These are phyloP conservation scores for Agrotis ipsilon DNA, from an alignment of 2,888 invertebrate genomes.

Conservation along the genomic window DNA sequence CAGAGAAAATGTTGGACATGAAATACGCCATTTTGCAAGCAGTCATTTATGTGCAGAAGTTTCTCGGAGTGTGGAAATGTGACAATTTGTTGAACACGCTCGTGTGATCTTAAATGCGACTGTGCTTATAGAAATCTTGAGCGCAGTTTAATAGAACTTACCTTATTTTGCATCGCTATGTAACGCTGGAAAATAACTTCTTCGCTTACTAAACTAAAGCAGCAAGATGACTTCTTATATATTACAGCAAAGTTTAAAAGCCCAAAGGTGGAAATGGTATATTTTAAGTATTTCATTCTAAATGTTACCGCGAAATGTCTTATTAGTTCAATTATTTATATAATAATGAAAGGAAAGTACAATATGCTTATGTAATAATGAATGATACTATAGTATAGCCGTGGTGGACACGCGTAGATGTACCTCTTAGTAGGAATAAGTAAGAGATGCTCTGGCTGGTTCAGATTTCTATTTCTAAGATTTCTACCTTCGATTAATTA, in stretches of 20 bases:
- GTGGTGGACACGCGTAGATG: slow-evolving; percentile 52
- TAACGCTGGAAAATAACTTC: slow-evolving; percentile 8
- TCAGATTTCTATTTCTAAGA: slow-evolving; percentile 70
- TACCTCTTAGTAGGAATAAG: slow-evolving; percentile 22
- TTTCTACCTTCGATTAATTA: slow-evolving; percentile 60
- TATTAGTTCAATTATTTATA: slow-evolving; percentile 66
- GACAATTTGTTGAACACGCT: slow-evolving; percentile 35
- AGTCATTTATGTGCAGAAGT: slow-evolving; percentile 11
- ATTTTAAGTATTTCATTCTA: slow-evolving; percentile 50
- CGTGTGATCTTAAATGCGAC: slow-evolving; percentile 14
- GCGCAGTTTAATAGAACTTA: slow-evolving; percentile 15
- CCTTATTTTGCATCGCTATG: slow-evolving; percentile 13
- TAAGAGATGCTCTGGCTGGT: slow-evolving; percentile 74
- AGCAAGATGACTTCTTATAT: slow-evolving; percentile 14
- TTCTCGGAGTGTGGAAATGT: slow-evolving; percentile 11
- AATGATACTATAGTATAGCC: slow-evolving; percentile 45
- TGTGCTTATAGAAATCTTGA: slow-evolving; percentile 17
- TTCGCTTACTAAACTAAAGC: slow-evolving; percentile 1
- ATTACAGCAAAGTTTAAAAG: slow-evolving; percentile 17
- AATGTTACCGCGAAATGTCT: slow-evolving; percentile 64
- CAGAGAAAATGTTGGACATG: background rate
- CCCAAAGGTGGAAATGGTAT: slow-evolving; percentile 30
- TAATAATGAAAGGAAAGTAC: slow-evolving; percentile 46
- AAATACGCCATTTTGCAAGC: background rate
- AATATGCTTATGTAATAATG: slow-evolving; percentile 48